These are phyloP conservation scores for Drosophila santomea DNA, from an alignment of 1,140 invertebrate species.

Conservation along the genomic window DNA sequence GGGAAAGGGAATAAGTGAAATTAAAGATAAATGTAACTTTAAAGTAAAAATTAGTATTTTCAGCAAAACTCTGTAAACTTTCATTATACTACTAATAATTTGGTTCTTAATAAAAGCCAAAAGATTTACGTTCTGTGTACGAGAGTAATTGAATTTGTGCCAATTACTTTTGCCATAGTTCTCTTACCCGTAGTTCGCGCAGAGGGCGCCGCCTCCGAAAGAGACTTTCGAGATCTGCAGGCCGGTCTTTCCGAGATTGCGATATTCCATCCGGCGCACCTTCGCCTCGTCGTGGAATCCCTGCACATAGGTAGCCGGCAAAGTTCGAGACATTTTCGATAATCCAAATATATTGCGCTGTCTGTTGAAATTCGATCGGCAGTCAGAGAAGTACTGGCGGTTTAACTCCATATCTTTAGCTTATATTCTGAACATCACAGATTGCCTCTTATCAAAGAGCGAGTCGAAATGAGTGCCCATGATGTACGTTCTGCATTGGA, in stretches of 20 bases:
- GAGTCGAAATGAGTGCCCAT: neutral
- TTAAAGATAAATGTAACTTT: neutral
- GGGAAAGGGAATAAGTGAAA: neutral
- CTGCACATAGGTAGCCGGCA: conserved; percentile 86
- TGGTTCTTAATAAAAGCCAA: neutral
- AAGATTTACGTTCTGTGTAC: neutral
- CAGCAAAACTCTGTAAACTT: neutral
- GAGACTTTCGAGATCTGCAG: conserved; percentile 87
- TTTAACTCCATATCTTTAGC: conserved; percentile 3
- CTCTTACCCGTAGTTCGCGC: conserved; percentile 61
- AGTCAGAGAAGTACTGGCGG: conserved; percentile 21
- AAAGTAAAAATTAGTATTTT: neutral
- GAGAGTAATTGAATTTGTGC: neutral
- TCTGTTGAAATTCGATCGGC: conserved; percentile 21
- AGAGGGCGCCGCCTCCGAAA: conserved; percentile 85
- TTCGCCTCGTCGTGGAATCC: conserved; percentile 87
- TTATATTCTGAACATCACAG: conserved; percentile 20
- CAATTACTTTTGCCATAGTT: neutral
- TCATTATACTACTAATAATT: neutral
- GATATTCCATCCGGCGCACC: conserved; percentile 87
- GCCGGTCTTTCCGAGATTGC: conserved; percentile 86
- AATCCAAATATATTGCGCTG: conserved; percentile 12
- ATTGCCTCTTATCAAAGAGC: conserved; percentile 16
- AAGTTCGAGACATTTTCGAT: conserved; percentile 55
- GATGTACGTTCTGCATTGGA: neutral